Evolutionary conservation across 2,113 vertebrate genomes (phyloP).

Genomic region (Rhinogobius similis): DNA sequence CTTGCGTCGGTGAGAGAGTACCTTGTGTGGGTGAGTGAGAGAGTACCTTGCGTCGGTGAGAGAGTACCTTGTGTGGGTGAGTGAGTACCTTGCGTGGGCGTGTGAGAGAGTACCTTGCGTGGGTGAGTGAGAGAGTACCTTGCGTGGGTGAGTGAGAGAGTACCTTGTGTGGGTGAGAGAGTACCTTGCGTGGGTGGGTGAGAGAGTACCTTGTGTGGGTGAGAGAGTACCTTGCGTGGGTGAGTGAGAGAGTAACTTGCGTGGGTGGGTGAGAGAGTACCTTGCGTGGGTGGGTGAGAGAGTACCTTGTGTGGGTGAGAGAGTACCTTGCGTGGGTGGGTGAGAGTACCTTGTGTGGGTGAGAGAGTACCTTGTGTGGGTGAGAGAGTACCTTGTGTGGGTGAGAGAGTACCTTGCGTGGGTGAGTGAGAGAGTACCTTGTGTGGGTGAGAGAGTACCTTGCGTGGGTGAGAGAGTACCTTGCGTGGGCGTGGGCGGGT

Average conservation of each 20-base stretch:
- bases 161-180: neutral
- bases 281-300: neutral
- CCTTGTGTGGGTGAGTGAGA: neutral
- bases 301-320: neutral
- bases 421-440: neutral
- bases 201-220: neutral
- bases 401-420: neutral
- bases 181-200: neutral
- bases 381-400: neutral
- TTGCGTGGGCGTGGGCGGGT: slow-evolving; percentile 82
- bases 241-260: neutral
- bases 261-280: neutral
- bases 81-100: neutral
- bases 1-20: neutral
- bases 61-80: neutral
- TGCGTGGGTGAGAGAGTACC: slow-evolving; percentile 70
- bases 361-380: neutral
- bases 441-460: neutral
- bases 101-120: neutral
- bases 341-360: neutral
- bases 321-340: neutral
- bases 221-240: neutral
- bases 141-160: neutral
- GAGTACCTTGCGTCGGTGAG: neutral
- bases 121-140: neutral